phyloP scores from a whole-genome alignment of 1,140 invertebrate genomes.

The Pseudachorutes palmiensis region DNA sequence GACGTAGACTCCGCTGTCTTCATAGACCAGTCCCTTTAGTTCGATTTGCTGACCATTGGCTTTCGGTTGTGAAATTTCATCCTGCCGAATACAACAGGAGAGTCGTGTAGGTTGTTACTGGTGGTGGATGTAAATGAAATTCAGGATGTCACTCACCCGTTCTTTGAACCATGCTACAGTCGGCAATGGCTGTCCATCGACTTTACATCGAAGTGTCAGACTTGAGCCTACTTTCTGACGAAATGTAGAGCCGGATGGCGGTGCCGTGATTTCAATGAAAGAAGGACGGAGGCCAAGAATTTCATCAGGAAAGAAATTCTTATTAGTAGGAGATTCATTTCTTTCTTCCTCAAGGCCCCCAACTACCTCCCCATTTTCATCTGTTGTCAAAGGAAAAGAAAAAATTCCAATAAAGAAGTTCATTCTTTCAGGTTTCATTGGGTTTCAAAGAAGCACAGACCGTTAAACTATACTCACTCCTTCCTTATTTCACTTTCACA shows the following conservation, averaged over 20 bases:
- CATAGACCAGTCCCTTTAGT: slow-evolving; percentile 13
- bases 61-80: slow-evolving; percentile 19
- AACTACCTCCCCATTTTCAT: slow-evolving; percentile 23
- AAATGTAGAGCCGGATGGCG: slow-evolving; percentile 19
- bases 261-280: slow-evolving; percentile 18
- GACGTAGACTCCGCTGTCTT: slow-evolving; percentile 25
- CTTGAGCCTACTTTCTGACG: slow-evolving; percentile 21
- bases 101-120: not conserved
- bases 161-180: slow-evolving; percentile 27
- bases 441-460: slow-evolving; percentile 6
- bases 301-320: slow-evolving; percentile 1
- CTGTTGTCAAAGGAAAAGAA: slow-evolving; percentile 10
- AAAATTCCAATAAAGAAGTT: not conserved
- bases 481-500: no score
- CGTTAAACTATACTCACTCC: no score
- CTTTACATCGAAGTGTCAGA: slow-evolving; percentile 25
- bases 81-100: slow-evolving; percentile 8
- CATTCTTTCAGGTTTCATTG: slow-evolving; percentile 5
- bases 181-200: slow-evolving; percentile 25
- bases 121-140: not conserved
- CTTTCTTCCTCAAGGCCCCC: slow-evolving; percentile 17
- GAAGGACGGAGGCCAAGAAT: slow-evolving; percentile 8
- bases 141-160: slow-evolving; percentile 12
- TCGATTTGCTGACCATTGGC: slow-evolving; percentile 22
- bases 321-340: slow-evolving; percentile 5